Base-by-base conservation (phyloP, 2,888 invertebrate genomes). In the Yponomeuta malinellus region DNA sequence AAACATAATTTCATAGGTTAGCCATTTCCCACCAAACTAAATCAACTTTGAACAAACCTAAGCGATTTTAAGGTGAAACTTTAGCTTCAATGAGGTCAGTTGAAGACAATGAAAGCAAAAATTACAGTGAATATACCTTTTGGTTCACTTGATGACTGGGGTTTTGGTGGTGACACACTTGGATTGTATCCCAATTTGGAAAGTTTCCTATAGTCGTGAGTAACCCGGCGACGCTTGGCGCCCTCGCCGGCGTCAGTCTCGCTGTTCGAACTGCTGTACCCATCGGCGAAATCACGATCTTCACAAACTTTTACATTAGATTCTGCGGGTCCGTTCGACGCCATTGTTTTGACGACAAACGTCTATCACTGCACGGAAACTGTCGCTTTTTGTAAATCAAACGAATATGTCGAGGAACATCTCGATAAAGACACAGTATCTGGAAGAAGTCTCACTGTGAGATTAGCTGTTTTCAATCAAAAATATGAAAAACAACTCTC, bases 401-500 rank as follows among this genome's bases (percentile, higher is more conserved):
- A 68, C 52, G 12, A 8, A 31, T 67, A 37, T n/a, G n/a, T 12
- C 10, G 43, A 31, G 10, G 33, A 67, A 67, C 43, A 29, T 48
- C n/a, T 12, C 12, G n/a, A 12, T 31, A 68, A 31, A 10, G 52
- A 6, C 52, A 68, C 68, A 31, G 15, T 12, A 52, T 29, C 52
- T 68, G 43, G 8, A 43, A 43, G 43, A 43, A 3, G 6, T 3
- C 48, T 68, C 52, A 68, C 43, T 48, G 23, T 23, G 48, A 48
- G 48, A 68, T 68, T 59, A 59, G 52, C 12, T 59, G 52, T 59
- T 59, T 59, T 59, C 52, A 68, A 31, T 68, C 9, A 68, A 31
- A 68, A 68, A 68, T 52, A 68, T 88, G 88, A 89, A 92, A 92
- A 90, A 91, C 90, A 92, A 90, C 87, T 86, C 87, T 86, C 89